Conservation (phyloP, 1,140 invertebrate genomes). For the Proctacanthus coquilletti region DNA sequence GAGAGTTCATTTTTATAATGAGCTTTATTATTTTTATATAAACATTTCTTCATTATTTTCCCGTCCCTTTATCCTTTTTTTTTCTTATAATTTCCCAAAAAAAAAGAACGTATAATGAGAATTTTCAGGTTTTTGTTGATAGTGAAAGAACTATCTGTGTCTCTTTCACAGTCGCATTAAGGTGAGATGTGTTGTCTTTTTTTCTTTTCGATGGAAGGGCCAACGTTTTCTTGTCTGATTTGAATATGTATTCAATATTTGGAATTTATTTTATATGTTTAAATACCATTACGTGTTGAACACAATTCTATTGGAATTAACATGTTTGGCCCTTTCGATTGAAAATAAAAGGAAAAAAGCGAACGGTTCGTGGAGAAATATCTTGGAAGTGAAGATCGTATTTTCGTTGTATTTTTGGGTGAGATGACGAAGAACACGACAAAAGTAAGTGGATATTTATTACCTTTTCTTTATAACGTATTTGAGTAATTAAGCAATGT, state of each 20-base stretch:
- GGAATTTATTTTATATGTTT: background rate
- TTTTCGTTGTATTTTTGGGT: too few species aligned
- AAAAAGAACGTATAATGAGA: too few species aligned
- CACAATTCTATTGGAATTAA: background rate
- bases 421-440: too few species aligned
- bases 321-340: background rate
- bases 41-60: background rate
- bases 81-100: too few species aligned
- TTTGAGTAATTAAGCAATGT: too few species aligned
- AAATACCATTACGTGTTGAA: background rate
- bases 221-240: conserved; percentile 1
- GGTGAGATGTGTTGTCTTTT: background rate
- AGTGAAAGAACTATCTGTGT: background rate
- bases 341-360: too few species aligned
- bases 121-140: background rate
- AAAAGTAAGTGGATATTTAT: too few species aligned
- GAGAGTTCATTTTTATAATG: background rate
- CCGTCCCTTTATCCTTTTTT: background rate
- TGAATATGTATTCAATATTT: background rate
- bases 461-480: too few species aligned
- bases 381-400: too few species aligned
- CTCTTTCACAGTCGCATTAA: background rate
- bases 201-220: background rate
- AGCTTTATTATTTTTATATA: background rate
- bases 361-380: too few species aligned